Evolutionary conservation across 2,797 vertebrate species (phyloP).

Genomic region (Ctenopoma multispine): DNA sequence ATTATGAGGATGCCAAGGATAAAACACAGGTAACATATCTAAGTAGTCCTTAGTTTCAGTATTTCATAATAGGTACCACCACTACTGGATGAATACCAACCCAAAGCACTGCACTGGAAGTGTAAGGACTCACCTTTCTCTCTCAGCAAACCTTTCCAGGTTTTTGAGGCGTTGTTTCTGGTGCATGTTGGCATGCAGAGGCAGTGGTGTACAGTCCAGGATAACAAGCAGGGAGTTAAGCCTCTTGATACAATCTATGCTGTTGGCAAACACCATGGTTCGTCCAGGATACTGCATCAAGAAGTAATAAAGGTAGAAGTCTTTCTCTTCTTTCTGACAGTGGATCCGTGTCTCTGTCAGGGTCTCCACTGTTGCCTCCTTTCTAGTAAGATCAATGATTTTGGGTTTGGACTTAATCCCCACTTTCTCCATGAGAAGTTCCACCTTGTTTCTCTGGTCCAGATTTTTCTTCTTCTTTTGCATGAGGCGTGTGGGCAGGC

Average conservation of each 20-base stretch:
- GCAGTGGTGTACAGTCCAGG: constrained; percentile 88
- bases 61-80: constrained; percentile 4
- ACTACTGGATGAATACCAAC: not conserved
- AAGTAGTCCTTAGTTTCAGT: not conserved
- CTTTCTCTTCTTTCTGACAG: constrained; percentile 93
- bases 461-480: constrained; percentile 90
- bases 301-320: constrained; percentile 96
- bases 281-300: constrained; percentile 93
- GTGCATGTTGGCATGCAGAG: constrained; percentile 98
- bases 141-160: constrained; percentile 93
- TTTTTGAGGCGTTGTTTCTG: constrained; percentile 98
- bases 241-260: constrained; percentile 97
- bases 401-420: constrained; percentile 94
- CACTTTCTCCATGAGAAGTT: constrained; percentile 91
- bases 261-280: constrained; percentile 98
- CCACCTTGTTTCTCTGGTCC: constrained; percentile 89
- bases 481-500: constrained; percentile 87
- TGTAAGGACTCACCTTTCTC: constrained; percentile 87
- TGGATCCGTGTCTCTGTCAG: constrained; percentile 94
- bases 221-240: constrained; percentile 92
- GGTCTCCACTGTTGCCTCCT: constrained; percentile 93
- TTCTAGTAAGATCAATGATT: constrained; percentile 93
- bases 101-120: not conserved
- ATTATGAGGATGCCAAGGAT: not conserved
- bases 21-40: not conserved